Evolutionary conservation across 2,888 invertebrate genomes (phyloP).

Genomic region (Crioceris asparagi): DNA sequence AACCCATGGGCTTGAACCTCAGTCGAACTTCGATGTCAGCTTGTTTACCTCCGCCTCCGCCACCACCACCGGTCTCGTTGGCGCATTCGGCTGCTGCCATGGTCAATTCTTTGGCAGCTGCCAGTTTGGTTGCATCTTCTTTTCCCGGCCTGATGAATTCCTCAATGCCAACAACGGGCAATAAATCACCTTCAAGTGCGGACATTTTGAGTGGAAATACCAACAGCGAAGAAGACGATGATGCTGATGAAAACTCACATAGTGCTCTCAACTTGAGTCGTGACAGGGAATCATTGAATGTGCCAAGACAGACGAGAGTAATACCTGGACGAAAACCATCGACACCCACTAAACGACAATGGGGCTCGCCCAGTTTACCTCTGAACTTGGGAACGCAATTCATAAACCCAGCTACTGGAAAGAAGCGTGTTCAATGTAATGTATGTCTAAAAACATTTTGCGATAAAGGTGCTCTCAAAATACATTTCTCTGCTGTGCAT

Average conservation of each 20-base stretch:
- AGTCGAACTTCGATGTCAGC: slow-evolving; percentile 53
- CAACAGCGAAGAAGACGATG: slow-evolving; percentile 46
- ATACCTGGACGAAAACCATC: slow-evolving; percentile 52
- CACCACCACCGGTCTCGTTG: slow-evolving; percentile 50
- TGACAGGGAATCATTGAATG: slow-evolving; percentile 41
- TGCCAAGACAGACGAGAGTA: slow-evolving; percentile 34
- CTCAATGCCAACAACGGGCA: slow-evolving; percentile 41
- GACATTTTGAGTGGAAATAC: slow-evolving; percentile 35
- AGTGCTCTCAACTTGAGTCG: slow-evolving; percentile 56
- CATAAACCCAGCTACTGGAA: slow-evolving; percentile 86
- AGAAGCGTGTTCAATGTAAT: slow-evolving; percentile 95
- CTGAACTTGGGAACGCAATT: slow-evolving; percentile 80
- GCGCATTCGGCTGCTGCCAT: slow-evolving; percentile 55
- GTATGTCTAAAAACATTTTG: slow-evolving; percentile 98
- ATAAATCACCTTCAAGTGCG: slow-evolving; percentile 38
- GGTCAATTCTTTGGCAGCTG: slow-evolving; percentile 43
- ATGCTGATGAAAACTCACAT: slow-evolving; percentile 49
- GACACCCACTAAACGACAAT: slow-evolving; percentile 68
- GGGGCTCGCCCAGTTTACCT: slow-evolving; percentile 67
- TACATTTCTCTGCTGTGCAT: slow-evolving; percentile 98
- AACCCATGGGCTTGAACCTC: slow-evolving; percentile 47
- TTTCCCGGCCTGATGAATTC: slow-evolving; percentile 49
- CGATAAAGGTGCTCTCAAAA: slow-evolving; percentile 98
- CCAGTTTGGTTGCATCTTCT: slow-evolving; percentile 52
- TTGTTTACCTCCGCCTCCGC: slow-evolving; percentile 48